Conservation (phyloP, 2,113 vertebrate species). For the Cryptotis parvus region DNA sequence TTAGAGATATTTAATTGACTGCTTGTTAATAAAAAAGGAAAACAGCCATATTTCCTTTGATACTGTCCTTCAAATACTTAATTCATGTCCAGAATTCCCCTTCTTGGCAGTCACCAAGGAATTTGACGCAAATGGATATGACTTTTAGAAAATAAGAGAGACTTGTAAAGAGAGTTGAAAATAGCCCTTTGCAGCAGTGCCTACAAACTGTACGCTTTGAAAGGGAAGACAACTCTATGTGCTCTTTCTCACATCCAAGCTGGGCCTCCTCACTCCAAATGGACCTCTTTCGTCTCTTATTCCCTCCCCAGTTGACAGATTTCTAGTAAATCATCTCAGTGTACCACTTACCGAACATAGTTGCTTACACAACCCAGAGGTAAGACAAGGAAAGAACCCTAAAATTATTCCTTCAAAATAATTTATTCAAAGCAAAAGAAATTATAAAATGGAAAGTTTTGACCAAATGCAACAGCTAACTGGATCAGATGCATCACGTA, state of each 20-base stretch:
- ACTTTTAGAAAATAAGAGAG: slow-evolving; percentile 53
- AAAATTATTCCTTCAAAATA: slow-evolving; percentile 32
- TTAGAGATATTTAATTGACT: slow-evolving; percentile 51
- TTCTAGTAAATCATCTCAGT: slow-evolving; percentile 55
- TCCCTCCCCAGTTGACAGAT: slow-evolving; percentile 60
- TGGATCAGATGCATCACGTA: background rate
- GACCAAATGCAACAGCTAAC: slow-evolving; percentile 4
- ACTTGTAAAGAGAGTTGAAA: slow-evolving; percentile 52
- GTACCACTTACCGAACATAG: slow-evolving; percentile 25
- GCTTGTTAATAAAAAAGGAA: slow-evolving; percentile 66
- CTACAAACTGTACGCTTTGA: slow-evolving; percentile 44
- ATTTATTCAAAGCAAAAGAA: slow-evolving; percentile 31
- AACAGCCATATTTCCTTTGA: slow-evolving; percentile 60
- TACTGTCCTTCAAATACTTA: slow-evolving; percentile 36
- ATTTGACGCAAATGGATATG: slow-evolving; percentile 64
- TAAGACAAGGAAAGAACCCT: slow-evolving; percentile 46
- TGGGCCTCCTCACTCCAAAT: slow-evolving; percentile 49
- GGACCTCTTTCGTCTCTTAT: slow-evolving; percentile 20
- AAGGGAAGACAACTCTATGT: slow-evolving; percentile 66
- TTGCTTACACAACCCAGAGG: background rate
- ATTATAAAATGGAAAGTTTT: background rate
- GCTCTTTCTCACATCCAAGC: slow-evolving; percentile 62
- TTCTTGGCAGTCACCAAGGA: slow-evolving; percentile 65
- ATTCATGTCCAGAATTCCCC: slow-evolving; percentile 61
- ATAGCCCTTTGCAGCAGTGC: slow-evolving; percentile 27